These are phyloP conservation scores for Spodoptera exigua DNA, from an alignment of 2,888 invertebrate species.

Conservation along the genomic window DNA sequence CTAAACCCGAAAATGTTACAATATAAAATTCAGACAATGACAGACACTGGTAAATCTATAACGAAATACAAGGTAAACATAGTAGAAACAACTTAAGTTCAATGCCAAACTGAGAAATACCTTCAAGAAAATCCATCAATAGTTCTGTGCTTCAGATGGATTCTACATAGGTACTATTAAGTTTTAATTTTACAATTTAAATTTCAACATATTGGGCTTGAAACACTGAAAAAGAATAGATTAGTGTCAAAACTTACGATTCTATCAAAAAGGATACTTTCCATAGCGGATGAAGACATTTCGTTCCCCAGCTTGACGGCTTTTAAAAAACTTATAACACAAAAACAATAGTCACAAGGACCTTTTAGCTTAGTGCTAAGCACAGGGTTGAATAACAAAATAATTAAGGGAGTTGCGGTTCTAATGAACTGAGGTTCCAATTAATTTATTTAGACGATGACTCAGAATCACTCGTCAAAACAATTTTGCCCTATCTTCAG, in stretches of 20 bases:
- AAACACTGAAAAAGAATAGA: constrained; percentile 25
- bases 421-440: constrained; percentile 18
- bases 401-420: constrained; percentile 31
- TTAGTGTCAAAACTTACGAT: constrained; percentile 38
- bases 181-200: constrained; percentile 1
- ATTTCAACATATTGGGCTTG: constrained; percentile 15
- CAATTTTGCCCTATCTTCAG: constrained; percentile 33
- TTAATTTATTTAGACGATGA: constrained; percentile 51
- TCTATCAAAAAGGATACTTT: constrained; percentile 94
- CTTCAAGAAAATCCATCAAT: constrained; percentile 45
- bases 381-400: constrained; percentile 23
- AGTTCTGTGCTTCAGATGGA: neutral
- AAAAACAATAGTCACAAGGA: constrained; percentile 61
- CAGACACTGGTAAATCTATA: neutral
- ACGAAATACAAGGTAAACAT: constrained; percentile 1
- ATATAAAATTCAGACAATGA: neutral
- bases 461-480: constrained; percentile 56
- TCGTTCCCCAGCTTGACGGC: constrained; percentile 94
- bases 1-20: no score
- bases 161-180: neutral
- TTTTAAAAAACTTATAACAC: constrained; percentile 66
- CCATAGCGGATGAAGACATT: constrained; percentile 96
- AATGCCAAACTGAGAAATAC: constrained; percentile 40
- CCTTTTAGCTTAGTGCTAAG: constrained; percentile 58
- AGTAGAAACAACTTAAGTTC: constrained; percentile 12